Evolutionary conservation across 1,140 invertebrate genomes (phyloP), one percentile per base, ranked within the genome.

Genomic region (Bombus affinis): DNA sequence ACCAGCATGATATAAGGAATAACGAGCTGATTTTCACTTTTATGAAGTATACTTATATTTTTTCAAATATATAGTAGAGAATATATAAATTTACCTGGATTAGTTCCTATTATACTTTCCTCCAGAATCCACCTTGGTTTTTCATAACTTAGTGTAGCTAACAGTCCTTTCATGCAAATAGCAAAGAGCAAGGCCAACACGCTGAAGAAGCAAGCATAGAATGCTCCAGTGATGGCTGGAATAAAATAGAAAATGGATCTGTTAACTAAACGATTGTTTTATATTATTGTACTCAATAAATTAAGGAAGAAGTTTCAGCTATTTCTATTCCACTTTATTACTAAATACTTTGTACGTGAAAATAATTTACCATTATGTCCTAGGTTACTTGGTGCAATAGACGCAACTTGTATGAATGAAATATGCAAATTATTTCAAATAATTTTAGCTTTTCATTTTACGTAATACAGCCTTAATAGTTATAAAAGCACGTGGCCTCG

Each of bases 131-230:
- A 98, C 92, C 96, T 97, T 0, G 98, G 98, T 89, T 95, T 95
- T 25, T 96, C 94, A 1, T 96, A 93, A 87, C 97, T 96, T 44
- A 99, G 91, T 0, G 97, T 97, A 25, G 97, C 95, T 83, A 98
- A 96, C 59, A 99, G 95, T 5, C 97, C 97, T 80, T 97, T 97
- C 96, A 98, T 97, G 94, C 98, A 98, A 47, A 98, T 96, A 3
- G 97, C 96, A 93, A 98, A 99, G 81, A 99, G 95, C 8, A 97
- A 94, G 39, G 97, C 97, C 89, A 99, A 95, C 62, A 96, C 96
- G 47, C 96, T 95, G 93, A 98, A 99, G 95, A 98, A 99, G 87
- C 98, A 96, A n/a, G 96, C 35, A 95, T 99, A 99, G 95, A 99
- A 99, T 1, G 97, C 66, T 28, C 97, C 90, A 37, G 98, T 96